Conservation (phyloP, 2,113 vertebrate genomes). For the Prochilodus magdalenae region DNA sequence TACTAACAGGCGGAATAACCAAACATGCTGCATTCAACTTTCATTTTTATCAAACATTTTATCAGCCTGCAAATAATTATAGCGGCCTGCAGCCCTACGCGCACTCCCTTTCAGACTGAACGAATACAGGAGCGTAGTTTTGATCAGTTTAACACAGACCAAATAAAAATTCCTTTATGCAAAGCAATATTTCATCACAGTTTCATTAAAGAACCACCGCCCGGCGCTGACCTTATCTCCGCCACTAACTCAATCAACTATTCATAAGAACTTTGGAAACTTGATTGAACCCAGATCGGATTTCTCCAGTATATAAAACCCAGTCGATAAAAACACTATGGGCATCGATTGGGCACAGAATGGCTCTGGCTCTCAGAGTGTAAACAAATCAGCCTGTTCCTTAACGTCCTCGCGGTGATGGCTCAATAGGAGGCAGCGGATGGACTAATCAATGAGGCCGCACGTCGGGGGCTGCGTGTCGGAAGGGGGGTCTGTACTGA, state of each 20-base stretch:
- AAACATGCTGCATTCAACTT: no score
- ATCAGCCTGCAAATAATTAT: no score
- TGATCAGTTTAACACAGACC: neutral
- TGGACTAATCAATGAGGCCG: slow-evolving; percentile 44
- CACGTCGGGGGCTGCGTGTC: slow-evolving; percentile 10
- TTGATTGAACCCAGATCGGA: slow-evolving; percentile 26
- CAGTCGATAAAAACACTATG: slow-evolving; percentile 37
- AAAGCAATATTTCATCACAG: neutral
- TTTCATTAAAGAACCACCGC: slow-evolving; percentile 15
- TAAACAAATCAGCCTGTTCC: neutral
- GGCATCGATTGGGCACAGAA: slow-evolving; percentile 26
- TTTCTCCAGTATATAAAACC: slow-evolving; percentile 10
- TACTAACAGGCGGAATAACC: no score
- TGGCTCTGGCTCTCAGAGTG: slow-evolving; percentile 7
- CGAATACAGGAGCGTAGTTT: neutral
- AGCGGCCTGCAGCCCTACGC: no score
- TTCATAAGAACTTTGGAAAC: slow-evolving; percentile 34
- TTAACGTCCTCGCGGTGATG: slow-evolving; percentile 7
- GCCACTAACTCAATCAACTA: slow-evolving; percentile 28
- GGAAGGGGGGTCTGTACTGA: no score
- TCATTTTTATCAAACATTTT: no score
- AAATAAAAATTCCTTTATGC: slow-evolving; percentile 8
- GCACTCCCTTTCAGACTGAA: neutral
- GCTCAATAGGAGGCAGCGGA: neutral
- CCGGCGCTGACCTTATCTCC: slow-evolving; percentile 11